Conservation (phyloP, 2,113 vertebrate species). For the Willisornis vidua region DNA sequence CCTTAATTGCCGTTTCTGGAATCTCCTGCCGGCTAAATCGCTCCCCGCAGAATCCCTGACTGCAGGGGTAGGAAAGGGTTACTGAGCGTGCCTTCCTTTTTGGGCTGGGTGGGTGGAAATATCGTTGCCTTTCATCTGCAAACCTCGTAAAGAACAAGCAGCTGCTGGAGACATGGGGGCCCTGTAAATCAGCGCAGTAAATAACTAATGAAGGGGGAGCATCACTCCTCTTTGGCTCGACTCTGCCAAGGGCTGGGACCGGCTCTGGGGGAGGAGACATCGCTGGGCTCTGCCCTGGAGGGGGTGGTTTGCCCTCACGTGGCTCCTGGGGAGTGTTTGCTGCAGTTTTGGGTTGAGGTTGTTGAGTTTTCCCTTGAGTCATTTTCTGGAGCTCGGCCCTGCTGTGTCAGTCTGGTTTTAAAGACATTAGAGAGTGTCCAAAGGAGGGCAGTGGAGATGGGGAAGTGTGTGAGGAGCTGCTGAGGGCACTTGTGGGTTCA, state of each 20-base stretch:
- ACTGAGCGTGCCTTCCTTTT: not conserved
- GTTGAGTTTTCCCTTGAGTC: not conserved
- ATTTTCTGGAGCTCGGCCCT: not conserved
- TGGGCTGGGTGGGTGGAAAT: constrained; percentile 23
- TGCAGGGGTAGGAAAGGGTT: constrained; percentile 53
- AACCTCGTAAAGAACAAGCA: not conserved
- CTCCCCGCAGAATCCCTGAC: not conserved
- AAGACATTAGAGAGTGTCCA: not conserved
- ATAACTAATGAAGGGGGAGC: not conserved
- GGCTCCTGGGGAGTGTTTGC: not conserved
- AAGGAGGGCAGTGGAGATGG: not conserved
- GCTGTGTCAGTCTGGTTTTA: not conserved
- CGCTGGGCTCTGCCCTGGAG: not conserved
- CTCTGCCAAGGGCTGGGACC: not conserved
- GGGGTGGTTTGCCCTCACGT: rapidly evolving
- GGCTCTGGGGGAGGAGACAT: rapidly evolving
- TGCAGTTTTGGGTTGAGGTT: not conserved
- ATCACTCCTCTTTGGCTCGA: rapidly evolving
- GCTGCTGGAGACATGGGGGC: not conserved
- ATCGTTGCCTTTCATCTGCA: constrained; percentile 31
- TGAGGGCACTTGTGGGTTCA: not conserved
- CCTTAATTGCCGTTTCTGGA: constrained; percentile 28
- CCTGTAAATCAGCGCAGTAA: not conserved
- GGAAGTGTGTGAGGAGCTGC: not conserved
- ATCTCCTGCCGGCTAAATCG: constrained; percentile 46